Evolutionary conservation across 2,113 vertebrate species (phyloP).

Genomic region (Halcyon senegalensis): DNA sequence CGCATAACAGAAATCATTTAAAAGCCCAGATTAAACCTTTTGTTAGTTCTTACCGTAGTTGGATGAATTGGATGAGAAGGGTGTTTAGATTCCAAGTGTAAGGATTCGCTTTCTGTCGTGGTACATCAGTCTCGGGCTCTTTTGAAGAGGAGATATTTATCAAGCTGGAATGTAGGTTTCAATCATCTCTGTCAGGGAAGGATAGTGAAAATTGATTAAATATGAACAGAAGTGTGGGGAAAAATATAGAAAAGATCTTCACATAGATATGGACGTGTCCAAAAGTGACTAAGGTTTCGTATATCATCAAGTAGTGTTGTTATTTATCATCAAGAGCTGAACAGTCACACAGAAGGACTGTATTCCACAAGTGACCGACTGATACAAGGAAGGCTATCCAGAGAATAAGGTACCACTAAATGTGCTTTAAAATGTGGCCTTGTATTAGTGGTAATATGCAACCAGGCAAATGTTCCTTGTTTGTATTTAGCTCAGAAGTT

Average conservation of each 20-base stretch:
- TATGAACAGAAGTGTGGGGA: neutral
- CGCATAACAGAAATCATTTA: neutral
- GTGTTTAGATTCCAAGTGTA: neutral
- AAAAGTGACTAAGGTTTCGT: neutral
- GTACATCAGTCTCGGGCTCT: neutral
- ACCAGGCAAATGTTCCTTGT: neutral
- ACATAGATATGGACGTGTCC: rapidly evolving
- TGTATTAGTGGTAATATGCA: neutral
- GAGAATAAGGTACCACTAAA: neutral
- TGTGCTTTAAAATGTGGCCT: neutral
- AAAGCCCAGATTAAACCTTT: neutral
- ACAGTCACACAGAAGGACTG: neutral
- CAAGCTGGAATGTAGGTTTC: neutral
- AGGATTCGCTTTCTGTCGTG: neutral
- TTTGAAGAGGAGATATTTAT: neutral
- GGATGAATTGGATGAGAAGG: neutral
- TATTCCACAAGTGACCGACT: neutral
- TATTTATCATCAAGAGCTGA: neutral
- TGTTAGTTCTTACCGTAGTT: neutral
- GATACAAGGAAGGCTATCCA: neutral
- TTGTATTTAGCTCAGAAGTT: neutral
- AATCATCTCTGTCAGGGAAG: neutral
- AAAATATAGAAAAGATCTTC: neutral
- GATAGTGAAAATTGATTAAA: neutral
- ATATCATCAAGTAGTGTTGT: neutral